Percentiles rank a stretch among this genome's conserved stretches.
These are phyloP conservation scores for Syrphus vitripennis DNA, from an alignment of 2,888 invertebrate genomes.

Conservation along the genomic window DNA sequence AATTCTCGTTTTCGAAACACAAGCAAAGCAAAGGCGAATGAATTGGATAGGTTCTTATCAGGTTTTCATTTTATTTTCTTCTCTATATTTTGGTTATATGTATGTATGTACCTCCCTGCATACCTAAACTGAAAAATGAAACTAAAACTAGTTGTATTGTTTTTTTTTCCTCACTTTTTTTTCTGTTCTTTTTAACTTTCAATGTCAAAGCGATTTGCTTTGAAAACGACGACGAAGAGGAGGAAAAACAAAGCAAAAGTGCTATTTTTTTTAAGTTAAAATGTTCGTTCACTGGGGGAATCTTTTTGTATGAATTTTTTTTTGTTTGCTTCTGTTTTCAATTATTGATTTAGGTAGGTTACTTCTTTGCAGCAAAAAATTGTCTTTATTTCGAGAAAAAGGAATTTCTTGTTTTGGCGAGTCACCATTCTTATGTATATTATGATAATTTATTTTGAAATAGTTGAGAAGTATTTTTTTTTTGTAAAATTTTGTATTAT, in stretches of 20 bases:
- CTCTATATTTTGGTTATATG: not conserved
- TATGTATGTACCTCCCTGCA: not conserved
- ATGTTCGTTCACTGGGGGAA: not conserved
- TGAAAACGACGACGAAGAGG: not conserved
- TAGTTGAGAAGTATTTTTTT: not conserved
- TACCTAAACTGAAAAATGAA: not conserved
- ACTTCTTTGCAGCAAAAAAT: not conserved
- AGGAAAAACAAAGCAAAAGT: not conserved
- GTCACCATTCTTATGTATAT: not conserved
- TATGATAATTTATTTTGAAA: not conserved
- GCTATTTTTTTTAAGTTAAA: not conserved
- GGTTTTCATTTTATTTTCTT: slow-evolving; percentile 26
- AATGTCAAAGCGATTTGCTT: slow-evolving; percentile 27
- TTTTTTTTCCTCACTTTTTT: not conserved
- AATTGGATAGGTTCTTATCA: slow-evolving; percentile 56
- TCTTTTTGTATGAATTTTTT: not conserved
- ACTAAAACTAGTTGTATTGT: slow-evolving; percentile 34
- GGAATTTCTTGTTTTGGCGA: not conserved
- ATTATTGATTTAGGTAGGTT: not conserved
- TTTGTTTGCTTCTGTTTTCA: not conserved
- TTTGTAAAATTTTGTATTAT: not conserved
- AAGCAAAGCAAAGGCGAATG: not conserved
- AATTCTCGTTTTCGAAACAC: slow-evolving; percentile 8
- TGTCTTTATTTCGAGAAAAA: not conserved
- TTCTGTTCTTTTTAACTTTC: not conserved